These are phyloP conservation scores for Anguilla marmorata DNA, from an alignment of 2,797 vertebrate genomes.

Conservation along the genomic window DNA sequence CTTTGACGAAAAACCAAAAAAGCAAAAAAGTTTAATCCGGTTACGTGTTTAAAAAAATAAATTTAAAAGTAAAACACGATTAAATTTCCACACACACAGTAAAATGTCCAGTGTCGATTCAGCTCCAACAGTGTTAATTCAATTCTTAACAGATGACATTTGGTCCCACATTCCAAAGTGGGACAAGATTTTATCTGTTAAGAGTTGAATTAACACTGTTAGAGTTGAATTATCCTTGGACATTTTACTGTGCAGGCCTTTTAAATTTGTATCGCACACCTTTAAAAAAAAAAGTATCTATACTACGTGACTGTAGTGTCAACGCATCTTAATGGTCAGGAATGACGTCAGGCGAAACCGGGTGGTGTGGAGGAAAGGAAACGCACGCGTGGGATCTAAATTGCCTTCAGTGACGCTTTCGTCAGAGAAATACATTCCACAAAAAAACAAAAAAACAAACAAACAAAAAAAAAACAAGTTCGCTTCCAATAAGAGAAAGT, in stretches of 20 bases:
- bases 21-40: not conserved
- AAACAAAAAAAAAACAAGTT: not conserved
- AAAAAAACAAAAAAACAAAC: not conserved
- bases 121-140: no score
- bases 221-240: no score
- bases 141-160: no score
- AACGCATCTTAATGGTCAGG: not conserved
- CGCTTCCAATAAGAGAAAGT: not conserved
- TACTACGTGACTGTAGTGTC: not conserved
- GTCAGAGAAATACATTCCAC: not conserved
- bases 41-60: not conserved
- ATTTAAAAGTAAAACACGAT: no score
- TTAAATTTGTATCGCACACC: not conserved
- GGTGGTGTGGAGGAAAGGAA: not conserved
- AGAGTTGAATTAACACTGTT: no score
- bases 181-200: no score
- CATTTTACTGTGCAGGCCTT: not conserved
- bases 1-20: not conserved
- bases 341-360: not conserved
- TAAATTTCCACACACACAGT: no score
- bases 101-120: no score
- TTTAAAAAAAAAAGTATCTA: not conserved
- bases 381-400: not conserved
- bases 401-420: not conserved
- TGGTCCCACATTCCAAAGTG: no score